Conservation (phyloP, 2,888 invertebrate species). For the Drosophila infuscata region DNA sequence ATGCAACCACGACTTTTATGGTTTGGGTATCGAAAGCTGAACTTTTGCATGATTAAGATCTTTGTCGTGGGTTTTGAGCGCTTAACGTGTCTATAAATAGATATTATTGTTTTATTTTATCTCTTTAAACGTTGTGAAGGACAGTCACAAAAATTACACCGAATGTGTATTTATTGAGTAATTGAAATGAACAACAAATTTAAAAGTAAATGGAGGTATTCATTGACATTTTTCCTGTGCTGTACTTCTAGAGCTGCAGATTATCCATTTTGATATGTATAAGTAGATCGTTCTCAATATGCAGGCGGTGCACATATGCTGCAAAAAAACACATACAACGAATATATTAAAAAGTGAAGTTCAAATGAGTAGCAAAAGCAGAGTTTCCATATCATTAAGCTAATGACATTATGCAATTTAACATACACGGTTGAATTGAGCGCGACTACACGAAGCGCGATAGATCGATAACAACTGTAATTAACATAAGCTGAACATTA, state of each 20-base stretch:
- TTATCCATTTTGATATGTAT: constrained; percentile 9
- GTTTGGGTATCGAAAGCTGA: constrained; percentile 1
- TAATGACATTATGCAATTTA: not conserved
- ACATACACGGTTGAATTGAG: not conserved
- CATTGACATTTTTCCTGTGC: no score
- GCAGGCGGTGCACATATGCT: constrained; percentile 38
- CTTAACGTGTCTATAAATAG: not conserved
- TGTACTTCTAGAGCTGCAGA: no score
- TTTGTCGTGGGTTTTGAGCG: not conserved
- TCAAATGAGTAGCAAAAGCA: not conserved
- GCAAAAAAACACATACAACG: not conserved
- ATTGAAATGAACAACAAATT: not conserved
- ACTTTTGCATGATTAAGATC: constrained; percentile 13
- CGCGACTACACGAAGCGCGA: no score
- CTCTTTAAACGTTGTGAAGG: not conserved
- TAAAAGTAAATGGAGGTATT: not conserved
- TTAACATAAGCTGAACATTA: no score
- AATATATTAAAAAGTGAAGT: not conserved
- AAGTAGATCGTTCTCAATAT: constrained; percentile 9
- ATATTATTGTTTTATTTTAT: not conserved
- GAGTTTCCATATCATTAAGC: not conserved
- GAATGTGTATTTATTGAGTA: not conserved
- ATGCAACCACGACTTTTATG: constrained; percentile 19
- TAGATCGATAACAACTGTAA: not conserved
- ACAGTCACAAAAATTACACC: not conserved